A percentile compares a stretch with the other conserved stretches of the same genome.
Conservation (phyloP, 2,113 vertebrate species). For the Ceyx melanurus region DNA sequence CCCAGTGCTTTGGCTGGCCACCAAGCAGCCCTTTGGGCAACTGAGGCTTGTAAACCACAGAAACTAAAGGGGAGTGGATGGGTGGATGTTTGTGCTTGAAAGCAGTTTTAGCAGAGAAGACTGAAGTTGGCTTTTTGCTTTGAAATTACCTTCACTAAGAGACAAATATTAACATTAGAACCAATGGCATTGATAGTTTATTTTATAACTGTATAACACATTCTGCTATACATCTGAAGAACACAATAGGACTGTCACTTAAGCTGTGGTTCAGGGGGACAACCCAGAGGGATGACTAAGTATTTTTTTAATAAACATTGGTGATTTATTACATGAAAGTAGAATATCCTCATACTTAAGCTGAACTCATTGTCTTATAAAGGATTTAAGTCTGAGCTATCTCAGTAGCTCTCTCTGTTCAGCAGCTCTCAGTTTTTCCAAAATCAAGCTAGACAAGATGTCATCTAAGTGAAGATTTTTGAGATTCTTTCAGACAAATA, state of each 20-base stretch:
- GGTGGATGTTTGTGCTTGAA: background rate
- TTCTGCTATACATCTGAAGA: background rate
- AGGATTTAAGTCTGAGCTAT: background rate
- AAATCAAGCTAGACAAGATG: background rate
- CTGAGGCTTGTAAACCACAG: constrained; percentile 2
- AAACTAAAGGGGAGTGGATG: background rate
- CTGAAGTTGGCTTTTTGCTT: background rate
- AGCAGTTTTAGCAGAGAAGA: background rate
- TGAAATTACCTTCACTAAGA: background rate
- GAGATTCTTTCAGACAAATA: background rate
- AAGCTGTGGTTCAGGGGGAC: background rate
- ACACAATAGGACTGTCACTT: background rate
- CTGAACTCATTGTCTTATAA: background rate
- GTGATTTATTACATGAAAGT: background rate
- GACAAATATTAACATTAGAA: background rate
- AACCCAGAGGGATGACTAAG: background rate
- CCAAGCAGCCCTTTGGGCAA: background rate
- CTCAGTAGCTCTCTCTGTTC: background rate
- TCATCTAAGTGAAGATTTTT: background rate
- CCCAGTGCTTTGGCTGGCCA: constrained; percentile 13
- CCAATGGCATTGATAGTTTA: background rate
- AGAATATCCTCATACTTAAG: background rate
- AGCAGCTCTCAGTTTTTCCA: background rate
- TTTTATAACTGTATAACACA: background rate
- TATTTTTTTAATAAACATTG: background rate